Percentiles rank a stretch among this genome's conserved stretches.
Evolutionary conservation across 2,888 invertebrate species (phyloP).

Genomic region (Malthinus seriepunctatus): DNA sequence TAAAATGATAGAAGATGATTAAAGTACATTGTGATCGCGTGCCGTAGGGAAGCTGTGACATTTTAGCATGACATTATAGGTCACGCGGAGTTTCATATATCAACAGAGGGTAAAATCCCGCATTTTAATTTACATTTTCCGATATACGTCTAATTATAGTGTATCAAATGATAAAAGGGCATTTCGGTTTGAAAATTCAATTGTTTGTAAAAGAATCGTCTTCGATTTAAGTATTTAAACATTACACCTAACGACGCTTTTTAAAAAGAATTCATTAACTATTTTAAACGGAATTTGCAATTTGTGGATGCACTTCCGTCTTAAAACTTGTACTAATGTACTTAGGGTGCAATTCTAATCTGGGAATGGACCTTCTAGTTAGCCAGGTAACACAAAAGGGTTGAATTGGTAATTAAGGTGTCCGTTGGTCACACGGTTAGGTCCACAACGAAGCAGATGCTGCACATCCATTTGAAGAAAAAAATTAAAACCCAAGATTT

Average conservation of each 20-base stretch:
- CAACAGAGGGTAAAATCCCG: constrained; percentile 15
- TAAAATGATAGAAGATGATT: constrained; percentile 22
- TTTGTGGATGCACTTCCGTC: constrained; percentile 28
- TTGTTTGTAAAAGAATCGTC: too few relatives aligned
- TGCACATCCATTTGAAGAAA: constrained; percentile 27
- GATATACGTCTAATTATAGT: constrained; percentile 3
- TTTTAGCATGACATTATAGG: constrained; percentile 46
- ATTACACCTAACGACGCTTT: too few relatives aligned
- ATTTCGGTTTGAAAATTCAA: too few relatives aligned
- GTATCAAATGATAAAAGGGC: neutral
- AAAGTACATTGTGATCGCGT: constrained; percentile 18
- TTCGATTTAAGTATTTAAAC: too few relatives aligned
- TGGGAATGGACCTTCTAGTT: constrained; percentile 14
- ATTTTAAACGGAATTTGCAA: constrained; percentile 11
- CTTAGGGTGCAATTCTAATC: constrained; percentile 18
- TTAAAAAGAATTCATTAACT: neutral
- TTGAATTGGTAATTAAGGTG: constrained; percentile 19
- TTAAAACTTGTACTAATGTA: constrained; percentile 22
- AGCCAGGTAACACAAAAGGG: constrained; percentile 19
- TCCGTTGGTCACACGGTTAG: constrained; percentile 38
- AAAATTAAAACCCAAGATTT: constrained; percentile 30
- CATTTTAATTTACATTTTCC: constrained; percentile 3
- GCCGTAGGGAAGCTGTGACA: constrained; percentile 43
- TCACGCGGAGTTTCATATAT: constrained; percentile 27
- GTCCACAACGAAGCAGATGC: constrained; percentile 34